Base-by-base conservation (phyloP, 2,113 vertebrate species). In the Calypte anna region DNA sequence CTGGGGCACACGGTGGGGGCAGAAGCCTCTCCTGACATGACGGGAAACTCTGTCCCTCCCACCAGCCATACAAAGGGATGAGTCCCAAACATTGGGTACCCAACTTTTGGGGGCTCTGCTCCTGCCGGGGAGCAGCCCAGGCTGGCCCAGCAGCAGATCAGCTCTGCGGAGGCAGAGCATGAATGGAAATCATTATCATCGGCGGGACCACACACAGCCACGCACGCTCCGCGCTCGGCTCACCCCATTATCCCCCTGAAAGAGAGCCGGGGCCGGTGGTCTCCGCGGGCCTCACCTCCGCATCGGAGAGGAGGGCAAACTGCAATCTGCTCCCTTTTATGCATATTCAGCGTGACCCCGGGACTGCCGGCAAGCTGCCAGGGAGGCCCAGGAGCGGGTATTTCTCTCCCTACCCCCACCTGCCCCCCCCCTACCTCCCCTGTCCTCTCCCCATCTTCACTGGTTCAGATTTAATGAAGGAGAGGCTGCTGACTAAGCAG, bases 151-250 rank as follows among this genome's bases (percentile, higher is more conserved):
- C 77, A 12, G 84, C 9, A 1, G 40, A 28, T 79, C 62, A 8
- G 51, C 3, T 0, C 79, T 79, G 93, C 7, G 0, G 90, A 93
- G 82, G 91, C 84, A 72, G 81, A 69, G 84, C 55, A 76, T 67
- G 95, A 90, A 91, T 95, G 88, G 88, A 96, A 95, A 91, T 88
- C 95, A 94, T 96, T 97, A 88, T 91, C 91, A 81, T 88, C 72
- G 0, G 0, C 4, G 7, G 63, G 96, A 97, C 96, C 96, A 97
- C 96, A 96, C 96, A 96, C 95, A 96, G 75, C 81, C 95, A 79
- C 3, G 4, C 90, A 86, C 73, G 3, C 86, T 93, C 88, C 22
- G 5, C 18, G n/a, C 90, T 80, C 64, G 3, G 86, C 95, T 96
- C 94, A 81, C 96, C 93, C 93, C 85, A 91, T 92, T 94, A 93